Evolutionary conservation across 2,113 vertebrate species (phyloP).

Genomic region (Psettodes erumei): DNA sequence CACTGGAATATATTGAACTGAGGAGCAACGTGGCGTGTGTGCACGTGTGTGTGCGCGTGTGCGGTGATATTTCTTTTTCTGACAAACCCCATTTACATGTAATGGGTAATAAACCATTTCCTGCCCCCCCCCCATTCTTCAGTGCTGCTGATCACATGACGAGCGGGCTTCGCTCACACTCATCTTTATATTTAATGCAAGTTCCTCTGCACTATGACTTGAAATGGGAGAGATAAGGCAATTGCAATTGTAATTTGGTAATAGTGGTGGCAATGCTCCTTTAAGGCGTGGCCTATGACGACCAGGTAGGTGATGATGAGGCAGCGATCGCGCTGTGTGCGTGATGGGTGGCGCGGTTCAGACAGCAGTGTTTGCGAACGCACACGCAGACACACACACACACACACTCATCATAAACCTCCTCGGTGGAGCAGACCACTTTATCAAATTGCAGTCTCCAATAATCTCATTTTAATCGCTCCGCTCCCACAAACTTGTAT

Average conservation of each 20-base stretch:
- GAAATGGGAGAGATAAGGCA: conserved; percentile 4
- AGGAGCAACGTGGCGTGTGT: conserved; percentile 1
- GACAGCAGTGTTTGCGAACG: background rate
- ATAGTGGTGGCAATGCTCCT: background rate
- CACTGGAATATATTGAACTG: conserved; percentile 41
- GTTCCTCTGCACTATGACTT: conserved; percentile 1
- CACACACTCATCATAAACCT: conserved; percentile 11
- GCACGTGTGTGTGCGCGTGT: conserved; percentile 7
- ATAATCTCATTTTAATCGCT: conserved; percentile 65
- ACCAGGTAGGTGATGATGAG: background rate
- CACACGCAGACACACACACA: too few species aligned
- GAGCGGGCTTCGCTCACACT: background rate
- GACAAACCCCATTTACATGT: conserved; percentile 45
- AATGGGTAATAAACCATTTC: conserved; percentile 49
- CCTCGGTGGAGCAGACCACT: conserved; percentile 38
- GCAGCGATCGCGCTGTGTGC: background rate
- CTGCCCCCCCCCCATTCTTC: conserved; percentile 16
- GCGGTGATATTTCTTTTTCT: conserved; percentile 48
- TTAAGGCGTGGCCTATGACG: background rate
- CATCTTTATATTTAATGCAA: background rate
- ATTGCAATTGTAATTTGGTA: too few species aligned
- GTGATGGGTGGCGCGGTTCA: conserved; percentile 4
- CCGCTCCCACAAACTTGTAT: conserved; percentile 39
- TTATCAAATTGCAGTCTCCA: conserved; percentile 51
- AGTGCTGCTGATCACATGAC: conserved; percentile 32